These are phyloP conservation scores for Hyles vespertilio DNA, from an alignment of 1,140 invertebrate genomes.

Conservation along the genomic window DNA sequence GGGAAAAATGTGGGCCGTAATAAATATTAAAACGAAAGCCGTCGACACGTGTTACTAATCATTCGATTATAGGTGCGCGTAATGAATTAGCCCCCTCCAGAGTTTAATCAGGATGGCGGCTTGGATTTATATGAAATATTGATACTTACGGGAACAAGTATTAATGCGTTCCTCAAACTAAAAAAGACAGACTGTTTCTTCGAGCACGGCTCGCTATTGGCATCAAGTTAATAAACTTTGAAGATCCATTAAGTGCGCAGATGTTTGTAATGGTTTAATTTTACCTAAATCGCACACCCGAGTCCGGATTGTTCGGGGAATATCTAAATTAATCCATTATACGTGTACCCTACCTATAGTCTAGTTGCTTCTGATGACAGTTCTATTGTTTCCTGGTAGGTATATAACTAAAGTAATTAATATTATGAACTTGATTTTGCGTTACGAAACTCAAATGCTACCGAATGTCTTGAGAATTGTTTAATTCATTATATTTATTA, in stretches of 20 bases:
- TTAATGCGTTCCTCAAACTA: constrained; percentile 12
- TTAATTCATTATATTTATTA: no score
- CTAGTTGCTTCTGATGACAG: constrained; percentile 17
- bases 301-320: constrained; percentile 44
- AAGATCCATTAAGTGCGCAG: constrained; percentile 35
- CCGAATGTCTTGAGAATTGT: no score
- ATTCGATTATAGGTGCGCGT: constrained; percentile 54
- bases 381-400: neutral
- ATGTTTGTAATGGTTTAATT: constrained; percentile 69
- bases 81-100: constrained; percentile 46
- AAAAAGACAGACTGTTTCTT: constrained; percentile 11
- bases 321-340: constrained; percentile 45
- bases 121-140: constrained; percentile 34
- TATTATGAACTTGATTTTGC: no score
- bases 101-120: constrained; percentile 41
- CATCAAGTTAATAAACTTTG: constrained; percentile 11
- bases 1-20: constrained; percentile 59
- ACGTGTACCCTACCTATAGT: constrained; percentile 32
- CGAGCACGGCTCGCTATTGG: constrained; percentile 8
- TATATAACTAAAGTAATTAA: no score
- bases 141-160: constrained; percentile 17
- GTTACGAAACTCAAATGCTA: no score
- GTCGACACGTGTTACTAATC: constrained; percentile 68
- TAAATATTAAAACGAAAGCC: constrained; percentile 54
- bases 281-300: constrained; percentile 48